Base-by-base conservation (phyloP, 2,797 vertebrate genomes). In the Intellagama lesueurii region DNA sequence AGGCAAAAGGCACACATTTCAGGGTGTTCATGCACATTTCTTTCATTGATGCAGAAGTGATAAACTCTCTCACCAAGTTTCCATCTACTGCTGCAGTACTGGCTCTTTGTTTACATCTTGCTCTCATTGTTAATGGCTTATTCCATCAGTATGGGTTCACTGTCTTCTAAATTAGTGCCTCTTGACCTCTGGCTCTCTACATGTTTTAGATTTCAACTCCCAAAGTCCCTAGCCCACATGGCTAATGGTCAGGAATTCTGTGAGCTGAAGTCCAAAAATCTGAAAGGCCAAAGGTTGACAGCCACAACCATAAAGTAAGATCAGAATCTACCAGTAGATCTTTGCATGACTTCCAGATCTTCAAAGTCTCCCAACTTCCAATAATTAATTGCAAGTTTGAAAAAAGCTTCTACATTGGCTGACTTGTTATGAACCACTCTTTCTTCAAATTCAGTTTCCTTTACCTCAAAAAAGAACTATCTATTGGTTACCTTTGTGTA, bases 1-100 rank as follows among this genome's bases (percentile, higher is more conserved):
- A 0, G 97, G 97, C 60, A 97, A 88, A 92, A 98, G 94, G 92
- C 97, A 98, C 22, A 91, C 94, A 69, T 98, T 98, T 94, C 97
- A 92, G 81, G 96, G 97, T 70, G 95, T 98, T 66, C 96, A 98
- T 94, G 95, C 91, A 85, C 97, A 97, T 95, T 98, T 98, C 81
- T 97, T 97, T 90, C 97, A 98, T 64, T 97, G 93, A 95, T 14
- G 1, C 14, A 91, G 78, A 52, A 91, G 92, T 91, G 73, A 93
- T 28, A 77, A 75, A 64, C 90, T 70, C 69, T 84, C 19, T 91
- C 88, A 78, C 44, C 40, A 1, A 11, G 22, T 76, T 40, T 78
- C 66, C 88, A 90, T 64, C 66, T 89, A 82, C 77, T 89, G 68
- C 60, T 81, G 44, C 40, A 22, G 44, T 28, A 24, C 24, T 56